Base-by-base conservation (phyloP, 2,888 invertebrate species). In the Lasioglossum villosulum region DNA sequence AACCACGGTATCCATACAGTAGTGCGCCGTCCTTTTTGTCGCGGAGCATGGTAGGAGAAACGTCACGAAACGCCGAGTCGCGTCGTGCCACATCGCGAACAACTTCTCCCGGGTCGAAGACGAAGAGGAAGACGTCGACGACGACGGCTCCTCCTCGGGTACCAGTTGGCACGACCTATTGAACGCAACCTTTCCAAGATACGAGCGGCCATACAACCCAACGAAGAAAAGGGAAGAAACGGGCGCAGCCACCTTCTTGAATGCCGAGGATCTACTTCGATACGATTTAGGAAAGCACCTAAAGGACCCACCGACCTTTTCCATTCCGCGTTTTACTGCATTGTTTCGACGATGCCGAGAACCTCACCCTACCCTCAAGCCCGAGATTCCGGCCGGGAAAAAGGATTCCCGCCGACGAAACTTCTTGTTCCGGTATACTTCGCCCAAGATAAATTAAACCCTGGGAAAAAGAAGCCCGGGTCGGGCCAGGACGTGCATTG, bases 111-210 rank as follows among this genome's bases (percentile, higher is more conserved):
- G 72, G 63, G 56, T 48, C 80, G 76, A 75, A 74, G 45, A 80
- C 81, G 71, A 82, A 75, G 75, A 75, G 81, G 86, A 84, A 80
- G 83, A 78, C 83, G 80, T 86, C 74, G 75, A 74, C 72, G 82
- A 78, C 74, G 78, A 75, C 80, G 82, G 75, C 70, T 84, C 73
- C 80, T 75, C 37, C 75, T 75, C 79, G 88, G 90, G 88, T 89
- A 89, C 89, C 88, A 84, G 90, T 89, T 89, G 89, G 89, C 88
- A 89, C 89, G 88, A 89, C 88, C 90, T 89, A 89, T 89, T 86
- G 88, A 90, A 88, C 86, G 88, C 88, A 86, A 88, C 90, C 90
- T 88, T 90, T 82, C 75, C 82, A 73, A 68, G 88, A 79, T 86
- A 88, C 88, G 86, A 86, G 72, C 63, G n/a, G 73, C 80, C 76